These are phyloP conservation scores for Spisula solida DNA, from an alignment of 2,888 invertebrate species.

Conservation along the genomic window DNA sequence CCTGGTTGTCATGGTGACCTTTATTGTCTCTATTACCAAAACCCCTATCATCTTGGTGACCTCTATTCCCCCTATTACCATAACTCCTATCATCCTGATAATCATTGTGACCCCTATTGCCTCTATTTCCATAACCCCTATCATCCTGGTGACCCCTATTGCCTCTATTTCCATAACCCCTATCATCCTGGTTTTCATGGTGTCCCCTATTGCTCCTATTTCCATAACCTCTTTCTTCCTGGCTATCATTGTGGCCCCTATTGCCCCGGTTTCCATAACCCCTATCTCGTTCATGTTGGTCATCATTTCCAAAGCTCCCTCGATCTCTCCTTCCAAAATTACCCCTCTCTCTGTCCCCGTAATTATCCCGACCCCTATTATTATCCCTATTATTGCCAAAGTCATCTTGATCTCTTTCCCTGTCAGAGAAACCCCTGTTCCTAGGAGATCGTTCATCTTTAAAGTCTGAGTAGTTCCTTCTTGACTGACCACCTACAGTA, in stretches of 20 bases:
- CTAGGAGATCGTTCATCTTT: slow-evolving; percentile 44
- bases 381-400: slow-evolving; percentile 43
- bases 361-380: slow-evolving; percentile 43
- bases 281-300: slow-evolving; percentile 38
- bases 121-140: slow-evolving; percentile 43
- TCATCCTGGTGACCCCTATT: slow-evolving; percentile 45
- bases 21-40: slow-evolving; percentile 38
- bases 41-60: slow-evolving; percentile 36
- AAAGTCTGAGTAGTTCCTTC: slow-evolving; percentile 58
- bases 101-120: slow-evolving; percentile 40
- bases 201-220: slow-evolving; percentile 40
- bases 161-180: slow-evolving; percentile 43
- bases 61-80: slow-evolving; percentile 37
- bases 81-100: slow-evolving; percentile 23
- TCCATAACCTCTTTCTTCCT: slow-evolving; percentile 33
- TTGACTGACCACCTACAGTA: slow-evolving; percentile 27
- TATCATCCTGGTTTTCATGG: slow-evolving; percentile 21
- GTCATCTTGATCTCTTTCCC: slow-evolving; percentile 41
- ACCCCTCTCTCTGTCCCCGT: slow-evolving; percentile 33
- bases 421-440: slow-evolving; percentile 41
- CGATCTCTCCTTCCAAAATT: slow-evolving; percentile 35
- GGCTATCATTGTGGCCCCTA: slow-evolving; percentile 32
- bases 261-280: slow-evolving; percentile 37
- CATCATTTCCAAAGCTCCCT: slow-evolving; percentile 43
- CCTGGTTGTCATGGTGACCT: slow-evolving; percentile 29